Base-by-base conservation (phyloP, 2,888 invertebrate genomes). In the Tiliacea citrago region DNA sequence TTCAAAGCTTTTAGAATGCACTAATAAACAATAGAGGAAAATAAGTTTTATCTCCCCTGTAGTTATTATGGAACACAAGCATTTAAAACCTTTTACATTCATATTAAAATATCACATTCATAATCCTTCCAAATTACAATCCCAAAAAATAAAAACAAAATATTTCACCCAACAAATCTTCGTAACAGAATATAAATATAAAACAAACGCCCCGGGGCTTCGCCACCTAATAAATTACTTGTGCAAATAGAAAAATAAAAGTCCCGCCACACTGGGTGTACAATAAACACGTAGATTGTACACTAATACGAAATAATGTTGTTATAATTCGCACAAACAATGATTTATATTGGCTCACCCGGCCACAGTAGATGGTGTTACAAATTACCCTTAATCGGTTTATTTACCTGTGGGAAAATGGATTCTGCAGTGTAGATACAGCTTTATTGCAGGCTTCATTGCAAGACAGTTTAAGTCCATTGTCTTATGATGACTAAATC, bases 221-320 rank as follows among this genome's bases (percentile, higher is more conserved):
- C 57, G 53, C 58, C 85, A 76, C 77, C 74, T 67, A 65, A 88
- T 88, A 88, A 86, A 88, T 87, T 79, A 82, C 81, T 55, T 58
- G 61, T 65, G 86, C 84, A 88, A 91, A 91, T 90, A 89, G 88
- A 89, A 91, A 91, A 90, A 88, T 89, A 90, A 89, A 90, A 84
- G 81, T 83, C 85, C 81, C 84, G 61, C 73, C 82, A 83, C 84
- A 85, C 84, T 86, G 82, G 77, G 82, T 86, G 82, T 79, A 81
- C 77, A 87, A 87, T 88, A 89, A 89, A 89, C 88, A 89, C 84
- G 85, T 83, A 89, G 84, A 89, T 88, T 86, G 78, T 77, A 75
- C 79, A 84, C 88, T 90, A 90, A 90, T 87, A 82, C 82, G 86
- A 83, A 90, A 84, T 90, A 88, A 90, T 90, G 89, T 86, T 88